phyloP scores from a whole-genome alignment of 2,888 invertebrate genomes.

The Metalampra italica region DNA sequence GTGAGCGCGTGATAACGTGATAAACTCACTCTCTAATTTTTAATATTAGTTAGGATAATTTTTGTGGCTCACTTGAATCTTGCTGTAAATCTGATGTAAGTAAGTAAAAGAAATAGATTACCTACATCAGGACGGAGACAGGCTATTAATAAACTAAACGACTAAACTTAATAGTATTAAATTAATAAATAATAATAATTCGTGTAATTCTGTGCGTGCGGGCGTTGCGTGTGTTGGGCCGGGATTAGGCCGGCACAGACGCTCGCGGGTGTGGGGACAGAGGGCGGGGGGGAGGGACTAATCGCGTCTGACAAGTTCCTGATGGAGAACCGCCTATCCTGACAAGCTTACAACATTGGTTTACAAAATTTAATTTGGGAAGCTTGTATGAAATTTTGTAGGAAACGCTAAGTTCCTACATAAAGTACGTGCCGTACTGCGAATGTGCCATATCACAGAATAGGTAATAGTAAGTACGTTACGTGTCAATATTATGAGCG shows the following conservation, averaged over 20 bases:
- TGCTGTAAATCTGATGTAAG: too few relatives aligned
- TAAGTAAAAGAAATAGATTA: too few relatives aligned
- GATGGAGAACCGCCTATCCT: conserved; percentile 26
- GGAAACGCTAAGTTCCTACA: background rate
- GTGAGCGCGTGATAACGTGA: too few relatives aligned
- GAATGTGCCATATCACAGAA: too few relatives aligned
- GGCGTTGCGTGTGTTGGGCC: conserved; percentile 50
- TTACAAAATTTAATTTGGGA: conserved; percentile 16
- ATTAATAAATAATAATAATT: conserved; percentile 36
- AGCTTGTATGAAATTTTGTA: too few relatives aligned
- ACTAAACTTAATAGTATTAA: conserved; percentile 29
- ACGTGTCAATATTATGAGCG: too few relatives aligned
- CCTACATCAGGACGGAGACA: too few relatives aligned
- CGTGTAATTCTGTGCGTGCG: conserved; percentile 35
- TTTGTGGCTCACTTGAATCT: too few relatives aligned
- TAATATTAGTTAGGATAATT: too few relatives aligned
- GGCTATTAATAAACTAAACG: conserved; percentile 1
- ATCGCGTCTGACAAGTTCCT: conserved; percentile 59
- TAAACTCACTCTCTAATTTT: too few relatives aligned
- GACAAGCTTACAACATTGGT: conserved; percentile 9
- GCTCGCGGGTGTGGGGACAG: conserved; percentile 16
- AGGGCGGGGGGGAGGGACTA: conserved; percentile 34
- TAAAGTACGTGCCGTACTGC: background rate
- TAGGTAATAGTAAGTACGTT: too few relatives aligned
- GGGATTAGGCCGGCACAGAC: conserved; percentile 35